Evolutionary conservation across 2,797 vertebrate species (phyloP).

Genomic region (Hoplostethus atlanticus): DNA sequence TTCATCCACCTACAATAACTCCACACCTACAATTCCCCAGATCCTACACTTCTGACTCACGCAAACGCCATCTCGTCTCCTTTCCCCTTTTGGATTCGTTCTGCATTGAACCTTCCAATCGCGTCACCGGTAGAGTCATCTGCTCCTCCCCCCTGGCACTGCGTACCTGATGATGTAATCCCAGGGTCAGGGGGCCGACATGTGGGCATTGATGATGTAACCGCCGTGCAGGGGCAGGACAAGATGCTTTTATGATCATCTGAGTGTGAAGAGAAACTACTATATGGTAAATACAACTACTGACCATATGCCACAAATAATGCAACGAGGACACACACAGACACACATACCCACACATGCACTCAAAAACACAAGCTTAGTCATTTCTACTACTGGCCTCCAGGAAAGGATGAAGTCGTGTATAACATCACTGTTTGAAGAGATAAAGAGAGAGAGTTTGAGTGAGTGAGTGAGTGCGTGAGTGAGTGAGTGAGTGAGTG

Average conservation of each 20-base stretch:
- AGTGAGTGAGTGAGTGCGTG: not conserved
- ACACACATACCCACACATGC: not conserved
- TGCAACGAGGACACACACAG: not conserved
- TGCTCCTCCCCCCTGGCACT: slow-evolving; percentile 39
- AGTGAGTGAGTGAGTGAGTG: slow-evolving; percentile 10
- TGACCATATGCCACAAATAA: slow-evolving; percentile 10
- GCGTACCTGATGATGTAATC: slow-evolving; percentile 65
- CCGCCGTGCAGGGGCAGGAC: slow-evolving; percentile 29
- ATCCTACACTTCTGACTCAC: slow-evolving; percentile 50
- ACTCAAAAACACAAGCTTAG: not conserved
- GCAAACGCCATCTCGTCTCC: slow-evolving; percentile 20
- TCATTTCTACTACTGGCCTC: slow-evolving; percentile 24
- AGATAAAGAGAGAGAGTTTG: not conserved
- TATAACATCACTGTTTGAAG: not conserved
- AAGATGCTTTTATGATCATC: slow-evolving; percentile 21
- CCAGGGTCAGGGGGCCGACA: slow-evolving; percentile 40
- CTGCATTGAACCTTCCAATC: slow-evolving; percentile 18
- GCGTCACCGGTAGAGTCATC: slow-evolving; percentile 24
- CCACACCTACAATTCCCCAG: slow-evolving; percentile 32
- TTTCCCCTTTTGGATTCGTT: slow-evolving; percentile 16
- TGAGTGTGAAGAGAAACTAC: slow-evolving; percentile 17
- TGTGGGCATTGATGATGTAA: slow-evolving; percentile 64
- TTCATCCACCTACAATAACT: slow-evolving; percentile 16
- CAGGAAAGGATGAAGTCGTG: slow-evolving; percentile 3
- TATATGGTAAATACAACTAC: not conserved